Percentiles rank a stretch among this genome's conserved stretches.
Conservation (phyloP, 2,888 invertebrate genomes). For the Chymomyza amoena region DNA sequence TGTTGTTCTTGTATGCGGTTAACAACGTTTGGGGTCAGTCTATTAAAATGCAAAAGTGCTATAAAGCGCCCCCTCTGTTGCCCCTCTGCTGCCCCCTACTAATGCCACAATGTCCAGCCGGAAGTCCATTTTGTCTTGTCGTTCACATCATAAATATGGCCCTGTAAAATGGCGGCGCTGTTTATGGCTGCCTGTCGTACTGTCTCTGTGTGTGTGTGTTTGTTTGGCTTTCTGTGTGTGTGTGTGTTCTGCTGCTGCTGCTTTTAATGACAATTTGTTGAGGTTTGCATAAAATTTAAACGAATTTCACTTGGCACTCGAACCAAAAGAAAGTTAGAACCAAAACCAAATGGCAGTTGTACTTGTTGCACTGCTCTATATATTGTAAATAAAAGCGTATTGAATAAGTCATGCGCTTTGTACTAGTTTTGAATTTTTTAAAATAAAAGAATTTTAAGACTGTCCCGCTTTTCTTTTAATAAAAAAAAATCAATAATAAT, state of each 20-base stretch:
- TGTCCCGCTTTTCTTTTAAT: no score
- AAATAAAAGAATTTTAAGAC: no score
- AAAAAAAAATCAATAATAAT: no score
- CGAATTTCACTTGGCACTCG: slow-evolving; percentile 64
- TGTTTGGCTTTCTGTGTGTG: slow-evolving; percentile 13
- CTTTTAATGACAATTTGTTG: slow-evolving; percentile 72
- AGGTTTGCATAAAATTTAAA: slow-evolving; percentile 66
- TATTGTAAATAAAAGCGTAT: not conserved
- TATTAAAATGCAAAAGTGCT: slow-evolving; percentile 68
- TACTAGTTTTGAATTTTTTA: not conserved
- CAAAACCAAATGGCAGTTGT: not conserved
- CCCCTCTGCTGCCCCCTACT: not conserved
- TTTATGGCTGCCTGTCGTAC: slow-evolving; percentile 44
- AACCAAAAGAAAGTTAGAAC: not conserved
- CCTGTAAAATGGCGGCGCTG: slow-evolving; percentile 60
- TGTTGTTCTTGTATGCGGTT: slow-evolving; percentile 57
- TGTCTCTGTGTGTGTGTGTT: slow-evolving; percentile 17
- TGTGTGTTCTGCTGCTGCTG: no score
- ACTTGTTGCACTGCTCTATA: not conserved
- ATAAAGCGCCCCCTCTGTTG: not conserved
- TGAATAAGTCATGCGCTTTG: not conserved
- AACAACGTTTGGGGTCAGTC: slow-evolving; percentile 71
- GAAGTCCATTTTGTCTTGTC: slow-evolving; percentile 74
- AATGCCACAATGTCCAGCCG: slow-evolving; percentile 31
- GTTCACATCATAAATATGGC: slow-evolving; percentile 71